A percentile compares a stretch with the other conserved stretches of the same genome.
These are phyloP conservation scores for Gobionotothen gibberifrons DNA, from an alignment of 2,797 vertebrate genomes.

Conservation along the genomic window DNA sequence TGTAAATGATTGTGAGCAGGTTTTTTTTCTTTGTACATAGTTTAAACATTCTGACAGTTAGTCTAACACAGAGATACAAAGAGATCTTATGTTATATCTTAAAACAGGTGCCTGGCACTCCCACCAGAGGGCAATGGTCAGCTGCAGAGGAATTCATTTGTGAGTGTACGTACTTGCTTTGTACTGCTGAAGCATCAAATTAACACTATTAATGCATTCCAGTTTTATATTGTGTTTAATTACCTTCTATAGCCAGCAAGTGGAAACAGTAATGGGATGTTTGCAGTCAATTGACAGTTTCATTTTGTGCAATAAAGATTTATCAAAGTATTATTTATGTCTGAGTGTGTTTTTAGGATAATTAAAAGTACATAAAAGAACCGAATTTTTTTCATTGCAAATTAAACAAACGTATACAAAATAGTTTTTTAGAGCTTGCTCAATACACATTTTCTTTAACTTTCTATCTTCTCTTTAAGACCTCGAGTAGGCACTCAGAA, in stretches of 20 bases:
- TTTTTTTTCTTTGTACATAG: neutral
- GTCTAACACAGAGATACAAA: conserved; percentile 36
- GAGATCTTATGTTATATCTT: conserved; percentile 40
- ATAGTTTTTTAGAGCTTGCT: conserved; percentile 14
- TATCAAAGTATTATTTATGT: conserved; percentile 19
- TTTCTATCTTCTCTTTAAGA: conserved; percentile 52
- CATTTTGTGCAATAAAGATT: conserved; percentile 6
- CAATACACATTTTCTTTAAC: conserved; percentile 41
- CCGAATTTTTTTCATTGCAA: conserved; percentile 19
- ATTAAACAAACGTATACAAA: conserved; percentile 16
- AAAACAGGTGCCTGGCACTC: conserved; percentile 53
- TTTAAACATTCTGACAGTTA: conserved; percentile 17
- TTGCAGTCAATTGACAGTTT: conserved; percentile 25
- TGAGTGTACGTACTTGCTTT: conserved; percentile 38
- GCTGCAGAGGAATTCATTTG: conserved; percentile 61
- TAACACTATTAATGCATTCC: conserved; percentile 41
- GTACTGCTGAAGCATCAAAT: conserved; percentile 54
- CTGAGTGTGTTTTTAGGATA: conserved; percentile 17
- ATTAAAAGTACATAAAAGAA: conserved; percentile 3
- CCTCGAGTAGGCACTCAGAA: conserved; percentile 52
- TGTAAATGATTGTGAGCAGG: neutral
- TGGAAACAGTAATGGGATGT: conserved; percentile 28
- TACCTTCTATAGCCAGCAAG: conserved; percentile 31
- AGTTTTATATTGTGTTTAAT: conserved; percentile 51
- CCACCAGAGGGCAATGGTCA: conserved; percentile 83